Percentiles rank a stretch among this genome's conserved stretches.
Conservation (phyloP, 2,888 invertebrate species). For the Molanna angustata region DNA sequence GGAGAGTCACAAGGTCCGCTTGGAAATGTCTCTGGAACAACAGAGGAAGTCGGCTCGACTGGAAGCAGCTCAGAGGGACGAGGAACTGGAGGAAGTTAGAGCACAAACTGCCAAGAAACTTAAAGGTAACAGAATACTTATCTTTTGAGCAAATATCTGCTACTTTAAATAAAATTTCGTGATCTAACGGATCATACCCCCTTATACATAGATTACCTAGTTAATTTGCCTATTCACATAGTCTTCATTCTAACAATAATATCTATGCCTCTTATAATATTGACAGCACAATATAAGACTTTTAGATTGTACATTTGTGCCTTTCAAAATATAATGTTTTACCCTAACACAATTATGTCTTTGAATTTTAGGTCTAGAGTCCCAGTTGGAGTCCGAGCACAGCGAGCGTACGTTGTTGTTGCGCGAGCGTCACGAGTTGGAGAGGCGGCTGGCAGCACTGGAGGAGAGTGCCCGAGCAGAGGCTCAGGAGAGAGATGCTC, state of each 20-base stretch:
- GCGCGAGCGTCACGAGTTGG: constrained; percentile 88
- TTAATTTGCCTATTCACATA: too few species aligned
- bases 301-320: too few species aligned
- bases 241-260: too few species aligned
- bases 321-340: too few species aligned
- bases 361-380: constrained; percentile 80
- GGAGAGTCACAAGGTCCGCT: constrained; percentile 87
- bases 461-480: constrained; percentile 75
- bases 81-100: constrained; percentile 89
- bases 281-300: too few species aligned
- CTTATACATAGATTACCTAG: too few species aligned
- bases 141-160: constrained; percentile 51
- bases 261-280: too few species aligned
- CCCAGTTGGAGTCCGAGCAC: constrained; percentile 90
- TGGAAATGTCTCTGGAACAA: constrained; percentile 93
- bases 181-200: too few species aligned
- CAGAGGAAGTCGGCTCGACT: constrained; percentile 86
- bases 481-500: constrained; percentile 70
- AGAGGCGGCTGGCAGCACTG: constrained; percentile 76
- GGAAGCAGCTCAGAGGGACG: constrained; percentile 87
- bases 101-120: constrained; percentile 90
- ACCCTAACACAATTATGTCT: too few species aligned
- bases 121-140: constrained; percentile 57
- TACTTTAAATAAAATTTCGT: too few species aligned
- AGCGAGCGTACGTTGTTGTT: constrained; percentile 83